phyloP scores from a whole-genome alignment of 2,797 vertebrate species.

The Falco naumanni region DNA sequence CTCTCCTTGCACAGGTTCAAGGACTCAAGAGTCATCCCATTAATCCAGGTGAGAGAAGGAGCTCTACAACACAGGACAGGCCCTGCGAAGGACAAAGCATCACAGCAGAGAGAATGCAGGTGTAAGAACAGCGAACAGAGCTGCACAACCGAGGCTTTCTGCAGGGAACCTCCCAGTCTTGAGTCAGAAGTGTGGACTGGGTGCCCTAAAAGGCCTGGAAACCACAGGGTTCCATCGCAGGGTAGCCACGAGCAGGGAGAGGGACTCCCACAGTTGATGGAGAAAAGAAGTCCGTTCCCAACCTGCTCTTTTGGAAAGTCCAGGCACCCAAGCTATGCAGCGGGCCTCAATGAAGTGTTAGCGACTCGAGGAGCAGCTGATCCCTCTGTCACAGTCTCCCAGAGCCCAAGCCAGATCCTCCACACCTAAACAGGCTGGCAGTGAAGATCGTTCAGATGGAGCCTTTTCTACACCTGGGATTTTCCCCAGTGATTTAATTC shows the following conservation, averaged over 20 bases:
- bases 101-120: background rate
- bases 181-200: background rate
- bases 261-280: background rate
- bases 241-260: background rate
- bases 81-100: background rate
- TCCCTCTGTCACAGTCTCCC: background rate
- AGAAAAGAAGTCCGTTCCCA: background rate
- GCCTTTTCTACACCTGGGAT: background rate
- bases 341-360: background rate
- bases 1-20: background rate
- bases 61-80: background rate
- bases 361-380: background rate
- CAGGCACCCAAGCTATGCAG: background rate
- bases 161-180: background rate
- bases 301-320: background rate
- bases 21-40: background rate
- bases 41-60: background rate
- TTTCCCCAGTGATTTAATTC: background rate
- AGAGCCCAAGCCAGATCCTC: background rate
- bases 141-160: background rate
- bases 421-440: background rate
- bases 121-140: background rate
- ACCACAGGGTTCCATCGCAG: accelerated
- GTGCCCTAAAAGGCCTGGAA: background rate
- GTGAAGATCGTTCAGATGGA: background rate